Conservation (phyloP, 2,888 invertebrate genomes). For the Hypomecis atomaria region DNA sequence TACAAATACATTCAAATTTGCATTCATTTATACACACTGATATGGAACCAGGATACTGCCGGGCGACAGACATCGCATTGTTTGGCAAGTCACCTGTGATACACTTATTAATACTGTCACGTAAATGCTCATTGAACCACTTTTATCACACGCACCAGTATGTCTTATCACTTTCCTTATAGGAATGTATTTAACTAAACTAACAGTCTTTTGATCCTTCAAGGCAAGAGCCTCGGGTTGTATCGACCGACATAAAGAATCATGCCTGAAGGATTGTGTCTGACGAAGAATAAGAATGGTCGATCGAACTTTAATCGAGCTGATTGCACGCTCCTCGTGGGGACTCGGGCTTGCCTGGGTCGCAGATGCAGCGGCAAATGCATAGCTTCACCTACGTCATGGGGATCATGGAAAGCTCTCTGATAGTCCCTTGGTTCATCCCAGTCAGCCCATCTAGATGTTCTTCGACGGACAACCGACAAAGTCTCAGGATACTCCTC, state of each 20-base stretch:
- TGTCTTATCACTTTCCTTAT: constrained; percentile 78
- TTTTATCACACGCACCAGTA: constrained; percentile 77
- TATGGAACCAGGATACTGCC: constrained; percentile 59
- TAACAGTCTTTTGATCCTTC: constrained; percentile 79
- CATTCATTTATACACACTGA: constrained; percentile 66
- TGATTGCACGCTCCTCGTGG: constrained; percentile 85
- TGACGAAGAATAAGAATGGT: constrained; percentile 94
- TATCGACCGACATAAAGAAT: constrained; percentile 95
- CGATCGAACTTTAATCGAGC: constrained; percentile 93
- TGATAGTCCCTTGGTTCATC: constrained; percentile 87
- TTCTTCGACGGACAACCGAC: constrained; percentile 63
- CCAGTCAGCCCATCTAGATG: constrained; percentile 80
- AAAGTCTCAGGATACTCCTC: constrained; percentile 92
- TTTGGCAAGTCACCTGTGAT: constrained; percentile 59
- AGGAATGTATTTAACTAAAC: constrained; percentile 75
- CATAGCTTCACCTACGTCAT: constrained; percentile 79
- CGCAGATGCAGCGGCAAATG: constrained; percentile 87
- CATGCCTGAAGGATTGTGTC: constrained; percentile 96
- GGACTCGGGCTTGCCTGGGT: constrained; percentile 89
- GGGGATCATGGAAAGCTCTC: constrained; percentile 88
- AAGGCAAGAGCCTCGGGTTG: constrained; percentile 92
- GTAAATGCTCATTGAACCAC: constrained; percentile 76
- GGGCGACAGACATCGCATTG: constrained; percentile 35
- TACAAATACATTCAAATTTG: constrained; percentile 61
- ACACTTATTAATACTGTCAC: constrained; percentile 81